These are phyloP conservation scores for Onthophagus sagittarius DNA, from an alignment of 2,888 invertebrate species.

Conservation along the genomic window DNA sequence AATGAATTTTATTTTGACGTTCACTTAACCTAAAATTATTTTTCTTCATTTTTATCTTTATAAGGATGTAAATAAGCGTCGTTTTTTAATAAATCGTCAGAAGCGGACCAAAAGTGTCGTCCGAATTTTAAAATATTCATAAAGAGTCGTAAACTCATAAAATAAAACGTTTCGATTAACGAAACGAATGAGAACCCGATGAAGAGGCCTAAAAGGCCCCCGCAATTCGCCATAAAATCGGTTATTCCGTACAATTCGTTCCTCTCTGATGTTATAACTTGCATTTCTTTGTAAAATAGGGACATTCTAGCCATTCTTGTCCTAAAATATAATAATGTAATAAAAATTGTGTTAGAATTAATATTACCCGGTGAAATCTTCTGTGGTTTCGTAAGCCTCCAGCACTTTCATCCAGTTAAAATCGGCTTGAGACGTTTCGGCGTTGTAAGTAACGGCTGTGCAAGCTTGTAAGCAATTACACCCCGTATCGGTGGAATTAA, in stretches of 20 bases:
- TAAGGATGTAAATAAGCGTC: conserved; percentile 36
- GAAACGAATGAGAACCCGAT: conserved; percentile 64
- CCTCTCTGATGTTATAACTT: conserved; percentile 54
- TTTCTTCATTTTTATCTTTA: conserved; percentile 7
- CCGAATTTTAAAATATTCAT: conserved; percentile 51
- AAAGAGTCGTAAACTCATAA: conserved; percentile 52
- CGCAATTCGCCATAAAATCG: conserved; percentile 57
- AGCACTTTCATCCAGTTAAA: conserved; percentile 61
- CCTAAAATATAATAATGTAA: no score
- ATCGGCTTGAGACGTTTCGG: conserved; percentile 69
- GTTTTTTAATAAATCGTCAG: conserved; percentile 35
- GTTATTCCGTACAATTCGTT: conserved; percentile 56
- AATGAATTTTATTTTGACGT: no score
- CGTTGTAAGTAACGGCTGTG: conserved; percentile 67
- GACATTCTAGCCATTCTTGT: conserved; percentile 58
- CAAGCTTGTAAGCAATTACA: conserved; percentile 64
- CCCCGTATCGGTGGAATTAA: conserved; percentile 18
- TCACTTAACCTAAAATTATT: background rate
- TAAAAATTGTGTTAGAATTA: background rate
- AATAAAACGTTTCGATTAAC: conserved; percentile 59
- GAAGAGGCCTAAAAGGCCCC: conserved; percentile 58
- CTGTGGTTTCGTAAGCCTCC: conserved; percentile 50
- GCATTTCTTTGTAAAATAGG: conserved; percentile 68
- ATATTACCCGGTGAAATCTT: conserved; percentile 44
- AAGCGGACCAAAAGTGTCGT: conserved; percentile 45